Base-by-base conservation (phyloP, 2,797 vertebrate species). In the Hippoglossus hippoglossus region DNA sequence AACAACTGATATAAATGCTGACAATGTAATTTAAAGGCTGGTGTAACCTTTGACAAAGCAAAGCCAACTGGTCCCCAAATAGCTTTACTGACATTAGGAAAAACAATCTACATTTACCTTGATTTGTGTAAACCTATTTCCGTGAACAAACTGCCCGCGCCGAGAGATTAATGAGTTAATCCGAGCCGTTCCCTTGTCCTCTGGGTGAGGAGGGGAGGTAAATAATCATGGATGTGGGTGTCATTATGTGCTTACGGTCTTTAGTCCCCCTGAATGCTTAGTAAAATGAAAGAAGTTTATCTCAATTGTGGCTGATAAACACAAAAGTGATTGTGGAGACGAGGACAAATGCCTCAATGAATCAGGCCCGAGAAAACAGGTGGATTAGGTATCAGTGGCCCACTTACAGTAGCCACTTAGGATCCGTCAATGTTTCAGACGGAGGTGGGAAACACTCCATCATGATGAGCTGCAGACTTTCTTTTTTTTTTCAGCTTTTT, bases 141-240 rank as follows among this genome's bases (percentile, higher is more conserved):
- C 56, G 10, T 67, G 47, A 87, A 89, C 91, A 92, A 89, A 79
- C 71, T 36, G 69, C 73, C 76, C 60, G 80, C 64, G 60, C 73
- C 64, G 52, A 72, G 75, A 93, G 92, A 94, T 93, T 89, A 93
- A 94, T 91, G 87, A 80, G 73, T 91, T 90, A 90, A 93, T 94
- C 85, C 90, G 46, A 79, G 71, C 81, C 50, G 76, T 85, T 89
- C 73, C 80, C 78, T 81, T 67, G 80, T 90, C 87, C 73, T 83
- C 70, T 75, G 74, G 46, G 78, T 89, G 83, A 90, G 83, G 77
- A 80, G 85, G 72, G 82, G 54, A 67, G 69, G 80, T 85, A 89
- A 93, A 92, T 87, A 90, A 92, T 90, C 85, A 75, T 66, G 71
- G 67, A 71, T 49, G 78, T 60, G 63, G 63, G 71, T 79, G 87